These are phyloP conservation scores for Salvelinus fontinalis DNA, from an alignment of 2,113 vertebrate species.

Conservation along the genomic window DNA sequence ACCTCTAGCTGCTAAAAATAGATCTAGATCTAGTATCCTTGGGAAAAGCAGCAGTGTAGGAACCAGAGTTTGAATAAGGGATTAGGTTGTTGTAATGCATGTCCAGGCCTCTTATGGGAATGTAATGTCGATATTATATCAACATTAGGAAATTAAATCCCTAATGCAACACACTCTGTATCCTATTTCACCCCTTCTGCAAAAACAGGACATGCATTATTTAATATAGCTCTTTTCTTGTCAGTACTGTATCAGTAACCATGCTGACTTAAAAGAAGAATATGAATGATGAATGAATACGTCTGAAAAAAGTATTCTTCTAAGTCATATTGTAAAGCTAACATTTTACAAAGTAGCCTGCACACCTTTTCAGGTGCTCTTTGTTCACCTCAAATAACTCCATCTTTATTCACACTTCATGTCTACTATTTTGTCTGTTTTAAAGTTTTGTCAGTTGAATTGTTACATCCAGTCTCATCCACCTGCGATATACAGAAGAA, in stretches of 20 bases:
- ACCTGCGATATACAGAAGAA: too few species aligned
- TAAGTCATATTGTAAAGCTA: too few species aligned
- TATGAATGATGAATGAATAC: too few species aligned
- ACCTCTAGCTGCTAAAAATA: slow-evolving; percentile 18
- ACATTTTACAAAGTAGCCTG: too few species aligned
- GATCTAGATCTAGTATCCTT: background rate
- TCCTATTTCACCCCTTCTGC: background rate
- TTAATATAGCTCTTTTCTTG: background rate
- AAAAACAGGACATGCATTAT: slow-evolving; percentile 1
- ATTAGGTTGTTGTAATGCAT: background rate
- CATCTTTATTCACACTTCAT: too few species aligned
- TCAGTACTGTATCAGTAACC: background rate
- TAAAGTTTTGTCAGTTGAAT: too few species aligned
- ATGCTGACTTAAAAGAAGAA: too few species aligned
- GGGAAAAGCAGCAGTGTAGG: background rate
- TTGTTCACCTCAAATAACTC: too few species aligned
- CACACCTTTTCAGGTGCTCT: too few species aligned
- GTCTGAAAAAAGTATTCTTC: too few species aligned
- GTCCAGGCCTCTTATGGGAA: background rate
- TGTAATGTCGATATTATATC: background rate
- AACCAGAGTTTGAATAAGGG: background rate
- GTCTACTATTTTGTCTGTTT: too few species aligned
- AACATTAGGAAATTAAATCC: background rate
- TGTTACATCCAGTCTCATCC: too few species aligned
- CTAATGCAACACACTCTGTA: background rate